phyloP scores from a whole-genome alignment of 2,797 vertebrate species.

The Etheostoma nigrum region DNA sequence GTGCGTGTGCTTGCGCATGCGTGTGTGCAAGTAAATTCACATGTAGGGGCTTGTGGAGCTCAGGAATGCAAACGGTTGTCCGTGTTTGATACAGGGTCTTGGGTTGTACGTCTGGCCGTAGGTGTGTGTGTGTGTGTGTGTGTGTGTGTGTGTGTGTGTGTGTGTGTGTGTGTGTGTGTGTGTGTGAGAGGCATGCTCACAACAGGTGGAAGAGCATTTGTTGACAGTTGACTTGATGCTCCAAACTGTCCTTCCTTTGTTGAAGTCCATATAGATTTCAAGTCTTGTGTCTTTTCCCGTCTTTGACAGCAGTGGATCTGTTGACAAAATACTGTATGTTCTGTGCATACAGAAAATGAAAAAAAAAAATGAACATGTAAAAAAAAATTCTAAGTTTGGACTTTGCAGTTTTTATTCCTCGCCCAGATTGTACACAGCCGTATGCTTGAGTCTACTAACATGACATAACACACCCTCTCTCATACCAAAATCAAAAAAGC shows the following conservation, averaged over 20 bases:
- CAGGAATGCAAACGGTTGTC: constrained; percentile 70
- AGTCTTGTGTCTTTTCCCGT: background rate
- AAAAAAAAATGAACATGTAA: background rate
- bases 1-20: too few relatives aligned
- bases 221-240: constrained; percentile 68
- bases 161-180: background rate
- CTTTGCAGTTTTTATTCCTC: constrained; percentile 5
- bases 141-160: background rate
- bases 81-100: constrained; percentile 43
- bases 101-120: constrained; percentile 43
- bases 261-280: background rate
- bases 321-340: background rate
- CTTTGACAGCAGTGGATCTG: background rate
- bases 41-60: constrained; percentile 26
- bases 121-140: constrained; percentile 26
- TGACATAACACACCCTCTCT: constrained; percentile 8
- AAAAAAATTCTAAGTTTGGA: background rate
- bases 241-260: constrained; percentile 35
- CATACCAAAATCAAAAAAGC: constrained; percentile 25
- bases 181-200: constrained; percentile 24
- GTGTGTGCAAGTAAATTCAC: constrained; percentile 13
- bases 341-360: background rate
- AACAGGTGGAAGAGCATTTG: constrained; percentile 74
- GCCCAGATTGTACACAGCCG: background rate
- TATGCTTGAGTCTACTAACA: constrained; percentile 12